Percentiles rank a stretch among this genome's conserved stretches.
These are phyloP conservation scores for Acestrorhynchus altus DNA, from an alignment of 2,797 vertebrate species.

Conservation along the genomic window DNA sequence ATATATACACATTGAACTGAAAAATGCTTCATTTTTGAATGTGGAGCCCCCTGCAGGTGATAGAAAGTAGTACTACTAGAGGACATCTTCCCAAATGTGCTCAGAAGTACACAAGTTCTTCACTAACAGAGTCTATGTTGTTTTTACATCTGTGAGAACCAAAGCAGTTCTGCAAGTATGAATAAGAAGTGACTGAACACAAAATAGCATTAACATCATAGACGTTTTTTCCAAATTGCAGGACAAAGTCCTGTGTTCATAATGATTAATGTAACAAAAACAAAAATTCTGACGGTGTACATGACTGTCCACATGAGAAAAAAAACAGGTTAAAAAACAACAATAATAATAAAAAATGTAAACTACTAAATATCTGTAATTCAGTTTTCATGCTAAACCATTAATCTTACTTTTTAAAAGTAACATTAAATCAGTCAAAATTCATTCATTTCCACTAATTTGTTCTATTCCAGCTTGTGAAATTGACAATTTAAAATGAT, in stretches of 20 bases:
- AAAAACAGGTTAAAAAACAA: not conserved
- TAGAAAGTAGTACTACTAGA: conserved; percentile 18
- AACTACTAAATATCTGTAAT: not conserved
- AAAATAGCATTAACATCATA: conserved; percentile 8
- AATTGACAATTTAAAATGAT: not conserved
- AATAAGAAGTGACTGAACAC: conserved; percentile 7
- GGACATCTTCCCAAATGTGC: not conserved
- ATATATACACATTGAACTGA: conserved; percentile 10
- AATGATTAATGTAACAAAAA: not conserved
- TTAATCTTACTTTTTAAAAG: conserved; percentile 2
- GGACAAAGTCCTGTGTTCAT: not conserved
- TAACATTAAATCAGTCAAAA: not conserved
- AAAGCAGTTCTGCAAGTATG: not conserved
- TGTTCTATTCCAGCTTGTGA: conserved; percentile 5
- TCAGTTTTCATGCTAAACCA: not conserved
- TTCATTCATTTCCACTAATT: conserved; percentile 12
- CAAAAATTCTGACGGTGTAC: not conserved
- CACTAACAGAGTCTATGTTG: not conserved
- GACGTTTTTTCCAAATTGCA: not conserved
- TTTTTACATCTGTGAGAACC: not conserved
- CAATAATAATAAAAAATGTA: not conserved
- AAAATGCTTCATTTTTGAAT: conserved; percentile 24
- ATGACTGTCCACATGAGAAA: not conserved
- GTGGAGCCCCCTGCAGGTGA: conserved; percentile 37
- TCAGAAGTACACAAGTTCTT: conserved; percentile 13